A percentile compares a stretch with the other conserved stretches of the same genome.
Conservation (phyloP, 1,140 invertebrate species). For the Drosophila pallidifrons region DNA sequence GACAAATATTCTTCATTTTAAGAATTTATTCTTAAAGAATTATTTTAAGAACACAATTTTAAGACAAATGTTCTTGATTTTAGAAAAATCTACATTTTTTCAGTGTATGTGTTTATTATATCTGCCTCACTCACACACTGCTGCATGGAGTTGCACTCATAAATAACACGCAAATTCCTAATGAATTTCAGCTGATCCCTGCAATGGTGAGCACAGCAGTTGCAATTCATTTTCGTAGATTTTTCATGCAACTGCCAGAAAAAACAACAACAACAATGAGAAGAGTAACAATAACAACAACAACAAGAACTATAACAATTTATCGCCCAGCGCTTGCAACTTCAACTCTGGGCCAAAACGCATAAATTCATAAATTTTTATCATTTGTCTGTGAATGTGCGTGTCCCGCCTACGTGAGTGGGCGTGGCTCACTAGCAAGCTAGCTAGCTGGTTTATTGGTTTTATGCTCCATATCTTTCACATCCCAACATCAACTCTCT, state of each 20-base stretch:
- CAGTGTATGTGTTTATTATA: too few species aligned
- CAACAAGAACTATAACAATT: constrained; percentile 64
- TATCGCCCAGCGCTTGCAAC: constrained; percentile 74
- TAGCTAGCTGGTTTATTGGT: constrained; percentile 78
- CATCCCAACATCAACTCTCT: constrained; percentile 22
- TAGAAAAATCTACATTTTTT: too few species aligned
- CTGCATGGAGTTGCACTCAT: constrained; percentile 56
- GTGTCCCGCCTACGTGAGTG: constrained; percentile 5
- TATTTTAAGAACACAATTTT: too few species aligned
- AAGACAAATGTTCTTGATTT: too few species aligned
- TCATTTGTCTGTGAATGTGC: constrained; percentile 70
- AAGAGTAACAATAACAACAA: constrained; percentile 38
- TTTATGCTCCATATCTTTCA: constrained; percentile 66
- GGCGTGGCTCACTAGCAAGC: constrained; percentile 17
- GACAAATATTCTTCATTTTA: too few species aligned
- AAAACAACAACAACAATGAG: constrained; percentile 23
- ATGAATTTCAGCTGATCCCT: constrained; percentile 83
- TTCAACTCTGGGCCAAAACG: constrained; percentile 75
- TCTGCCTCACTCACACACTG: constrained; percentile 3
- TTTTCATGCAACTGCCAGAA: constrained; percentile 65
- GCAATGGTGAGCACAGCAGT: constrained; percentile 72
- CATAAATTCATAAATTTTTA: constrained; percentile 84
- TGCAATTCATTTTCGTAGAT: constrained; percentile 80
- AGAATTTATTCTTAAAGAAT: too few species aligned
- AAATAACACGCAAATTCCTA: constrained; percentile 83